Base-by-base conservation (phyloP, 2,797 vertebrate genomes). In the Danio choprae region DNA sequence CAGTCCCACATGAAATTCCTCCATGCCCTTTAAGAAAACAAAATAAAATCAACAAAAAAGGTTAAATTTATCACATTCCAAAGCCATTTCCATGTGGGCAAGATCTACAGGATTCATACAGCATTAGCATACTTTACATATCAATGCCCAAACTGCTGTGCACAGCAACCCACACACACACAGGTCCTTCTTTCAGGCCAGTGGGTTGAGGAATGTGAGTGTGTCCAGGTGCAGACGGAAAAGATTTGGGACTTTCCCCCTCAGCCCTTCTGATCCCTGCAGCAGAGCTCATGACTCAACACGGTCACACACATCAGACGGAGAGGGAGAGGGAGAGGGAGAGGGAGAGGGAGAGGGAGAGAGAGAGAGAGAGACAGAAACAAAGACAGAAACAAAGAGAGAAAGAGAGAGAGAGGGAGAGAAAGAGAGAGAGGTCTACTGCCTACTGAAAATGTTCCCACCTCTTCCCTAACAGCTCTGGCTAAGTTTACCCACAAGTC, bases 401-500 rank as follows among this genome's bases (percentile, higher is more conserved):
- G 73, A 22, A 55, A 44, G 46, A 53, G 29, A 8, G n/a, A 22
- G 40, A 43, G 63, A 67, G 38, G 12, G 29, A 9, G 50, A 41
- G 16, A 41, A 50, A n/a, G 29, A 41, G 40, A 29, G 70, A 20
- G n/a, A 72, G 69, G 44, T 41, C 58, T 29, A 43, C 40, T 74
- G 77, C 64, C 62, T 65, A 41, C 16, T 60, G 11, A 76, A 73
- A 73, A 62, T 55, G 43, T 70, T 40, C 74, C 79, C 69, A 78
- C 53, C 59, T 6, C 22, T 85, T 83, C 67, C 58, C 85, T 83
- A 84, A 82, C 53, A 82, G 86, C 84, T 78, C 82, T 69, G 56
- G 68, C 65, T 90, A 85, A 83, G 88, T 89, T 87, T 86, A 87
- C 70, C 38, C 64, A 62, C 74, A 36, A 65, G 76, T 70, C 84